Evolutionary conservation across 2,888 invertebrate genomes (phyloP).

Genomic region (Eulithis prunata): DNA sequence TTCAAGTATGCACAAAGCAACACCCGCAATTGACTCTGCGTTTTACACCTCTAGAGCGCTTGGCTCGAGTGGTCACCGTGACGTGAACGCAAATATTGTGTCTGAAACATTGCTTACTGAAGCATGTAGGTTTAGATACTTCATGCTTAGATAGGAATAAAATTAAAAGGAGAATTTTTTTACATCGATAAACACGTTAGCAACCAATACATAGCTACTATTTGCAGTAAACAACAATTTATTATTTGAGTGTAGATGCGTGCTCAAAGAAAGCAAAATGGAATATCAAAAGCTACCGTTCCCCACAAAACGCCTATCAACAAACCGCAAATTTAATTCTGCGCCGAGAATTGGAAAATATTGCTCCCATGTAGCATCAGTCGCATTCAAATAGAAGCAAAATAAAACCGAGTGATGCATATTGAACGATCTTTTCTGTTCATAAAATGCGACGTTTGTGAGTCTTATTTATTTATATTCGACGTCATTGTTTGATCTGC

Average conservation of each 20-base stretch:
- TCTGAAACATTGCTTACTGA: conserved; percentile 22
- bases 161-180: too few species aligned
- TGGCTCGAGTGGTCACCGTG: conserved; percentile 48
- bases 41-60: conserved; percentile 57
- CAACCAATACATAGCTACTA: too few species aligned
- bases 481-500: too few species aligned
- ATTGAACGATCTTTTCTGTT: conserved; percentile 39
- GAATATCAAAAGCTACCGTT: conserved; percentile 48
- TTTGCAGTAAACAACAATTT: too few species aligned
- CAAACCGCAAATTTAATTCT: conserved; percentile 69
- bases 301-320: conserved; percentile 56
- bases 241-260: too few species aligned
- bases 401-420: conserved; percentile 53
- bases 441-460: neutral
- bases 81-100: conserved; percentile 61
- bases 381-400: conserved; percentile 65
- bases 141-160: too few species aligned
- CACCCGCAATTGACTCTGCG: conserved; percentile 62
- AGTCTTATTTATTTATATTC: neutral
- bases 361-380: conserved; percentile 64
- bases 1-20: conserved; percentile 62
- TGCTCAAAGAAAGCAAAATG: conserved; percentile 44
- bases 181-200: too few species aligned
- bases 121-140: neutral
- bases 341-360: conserved; percentile 66